Evolutionary conservation across 2,888 invertebrate species (phyloP).

Genomic region (Clivina fossor): DNA sequence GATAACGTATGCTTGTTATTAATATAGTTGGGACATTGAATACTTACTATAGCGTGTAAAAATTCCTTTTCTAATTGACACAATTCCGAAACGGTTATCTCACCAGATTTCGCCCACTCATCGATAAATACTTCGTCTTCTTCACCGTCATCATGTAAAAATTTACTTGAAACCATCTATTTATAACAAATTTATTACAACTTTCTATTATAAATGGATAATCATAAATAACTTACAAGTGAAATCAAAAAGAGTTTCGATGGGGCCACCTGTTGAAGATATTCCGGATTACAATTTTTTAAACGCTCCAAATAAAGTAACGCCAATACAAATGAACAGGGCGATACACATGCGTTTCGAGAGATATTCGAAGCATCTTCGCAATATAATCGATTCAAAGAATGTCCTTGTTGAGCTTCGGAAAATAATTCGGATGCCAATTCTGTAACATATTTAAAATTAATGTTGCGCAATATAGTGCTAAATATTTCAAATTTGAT

Average conservation of each 20-base stretch:
- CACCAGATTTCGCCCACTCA: conserved; percentile 90
- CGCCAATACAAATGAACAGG: conserved; percentile 90
- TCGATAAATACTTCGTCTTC: conserved; percentile 88
- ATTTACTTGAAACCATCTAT: conserved; percentile 96
- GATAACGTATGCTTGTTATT: no score
- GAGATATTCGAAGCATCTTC: conserved; percentile 76
- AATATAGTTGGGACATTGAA: no score
- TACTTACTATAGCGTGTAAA: conserved; percentile 83
- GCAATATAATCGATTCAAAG: conserved; percentile 73
- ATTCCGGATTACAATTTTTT: conserved; percentile 77
- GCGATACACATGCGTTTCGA: conserved; percentile 82
- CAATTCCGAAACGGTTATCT: conserved; percentile 70
- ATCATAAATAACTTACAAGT: conserved; percentile 63
- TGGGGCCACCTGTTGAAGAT: conserved; percentile 80
- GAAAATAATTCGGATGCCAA: conserved; percentile 85
- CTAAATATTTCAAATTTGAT: no score
- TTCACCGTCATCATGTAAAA: conserved; percentile 89
- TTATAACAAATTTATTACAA: conserved; percentile 32
- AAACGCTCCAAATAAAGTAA: conserved; percentile 91
- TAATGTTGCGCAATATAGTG: no score
- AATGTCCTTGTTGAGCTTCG: conserved; percentile 72
- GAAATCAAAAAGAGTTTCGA: conserved; percentile 94
- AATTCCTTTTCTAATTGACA: conserved; percentile 86
- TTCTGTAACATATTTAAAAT: conserved; percentile 61
- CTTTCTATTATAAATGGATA: conserved; percentile 8